Percentiles rank a stretch among this genome's conserved stretches.
These are phyloP conservation scores for Megatriorchis doriae DNA, from an alignment of 2,113 vertebrate species.

Conservation along the genomic window DNA sequence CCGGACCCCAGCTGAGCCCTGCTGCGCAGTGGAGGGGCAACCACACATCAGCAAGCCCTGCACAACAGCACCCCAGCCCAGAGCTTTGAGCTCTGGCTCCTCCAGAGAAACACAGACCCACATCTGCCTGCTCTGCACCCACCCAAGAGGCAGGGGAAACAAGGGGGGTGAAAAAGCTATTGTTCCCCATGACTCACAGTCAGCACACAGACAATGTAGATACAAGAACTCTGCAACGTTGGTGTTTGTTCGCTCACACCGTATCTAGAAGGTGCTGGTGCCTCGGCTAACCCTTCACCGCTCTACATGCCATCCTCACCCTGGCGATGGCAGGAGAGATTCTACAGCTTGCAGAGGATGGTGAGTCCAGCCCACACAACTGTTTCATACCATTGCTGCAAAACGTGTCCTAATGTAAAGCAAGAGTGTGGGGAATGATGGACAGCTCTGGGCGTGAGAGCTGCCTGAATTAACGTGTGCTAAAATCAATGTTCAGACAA, in stretches of 20 bases:
- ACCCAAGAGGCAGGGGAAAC: neutral
- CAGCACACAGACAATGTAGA: neutral
- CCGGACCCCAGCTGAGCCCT: neutral
- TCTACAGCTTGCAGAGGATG: neutral
- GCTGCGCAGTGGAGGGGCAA: neutral
- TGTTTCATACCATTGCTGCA: neutral
- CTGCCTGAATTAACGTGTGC: neutral
- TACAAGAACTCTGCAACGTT: neutral
- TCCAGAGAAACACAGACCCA: neutral
- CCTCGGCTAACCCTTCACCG: neutral
- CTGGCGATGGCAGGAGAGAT: neutral
- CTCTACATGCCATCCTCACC: accelerated
- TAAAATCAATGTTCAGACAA: neutral
- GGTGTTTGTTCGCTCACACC: neutral
- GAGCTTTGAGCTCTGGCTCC: neutral
- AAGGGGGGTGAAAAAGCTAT: accelerated
- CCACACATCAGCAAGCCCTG: neutral
- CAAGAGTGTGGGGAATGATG: accelerated
- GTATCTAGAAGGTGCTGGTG: neutral
- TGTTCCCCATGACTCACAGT: accelerated
- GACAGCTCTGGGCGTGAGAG: neutral
- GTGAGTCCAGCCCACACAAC: neutral
- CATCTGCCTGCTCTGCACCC: accelerated
- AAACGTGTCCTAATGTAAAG: neutral
- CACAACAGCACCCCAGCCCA: neutral